Conservation (phyloP, 2,797 vertebrate genomes). For the Pseudotriccus pelzelni region DNA sequence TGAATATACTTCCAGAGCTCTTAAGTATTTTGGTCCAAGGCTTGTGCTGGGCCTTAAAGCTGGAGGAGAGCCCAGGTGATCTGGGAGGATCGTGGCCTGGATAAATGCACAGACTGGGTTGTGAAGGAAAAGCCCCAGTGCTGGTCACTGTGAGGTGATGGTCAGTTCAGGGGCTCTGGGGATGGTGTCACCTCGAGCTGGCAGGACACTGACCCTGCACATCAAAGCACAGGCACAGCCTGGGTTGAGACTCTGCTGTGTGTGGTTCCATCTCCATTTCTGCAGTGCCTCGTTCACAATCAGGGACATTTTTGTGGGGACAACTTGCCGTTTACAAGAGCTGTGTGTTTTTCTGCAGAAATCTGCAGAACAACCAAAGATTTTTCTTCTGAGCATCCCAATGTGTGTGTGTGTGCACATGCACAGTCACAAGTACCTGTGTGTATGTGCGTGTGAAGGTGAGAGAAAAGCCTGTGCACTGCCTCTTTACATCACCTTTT, state of each 20-base stretch:
- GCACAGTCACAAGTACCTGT: rapidly evolving
- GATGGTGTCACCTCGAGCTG: neutral
- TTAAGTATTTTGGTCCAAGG: neutral
- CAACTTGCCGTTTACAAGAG: rapidly evolving
- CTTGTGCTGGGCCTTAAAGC: neutral
- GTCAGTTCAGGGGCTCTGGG: neutral
- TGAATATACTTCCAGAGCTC: neutral
- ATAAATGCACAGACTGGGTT: rapidly evolving
- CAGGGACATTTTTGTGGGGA: neutral
- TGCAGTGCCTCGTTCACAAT: neutral
- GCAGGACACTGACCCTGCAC: neutral
- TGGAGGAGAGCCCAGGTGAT: neutral
- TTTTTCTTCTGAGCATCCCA: neutral
- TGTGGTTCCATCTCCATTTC: neutral
- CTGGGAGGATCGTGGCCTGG: neutral
- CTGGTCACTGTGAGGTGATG: neutral
- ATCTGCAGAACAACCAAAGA: neutral
- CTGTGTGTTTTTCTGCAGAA: neutral
- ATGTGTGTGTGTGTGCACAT: neutral
- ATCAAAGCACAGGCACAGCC: neutral
- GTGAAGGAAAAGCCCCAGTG: neutral
- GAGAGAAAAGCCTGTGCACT: neutral
- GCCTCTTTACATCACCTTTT: neutral
- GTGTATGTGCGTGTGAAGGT: neutral
- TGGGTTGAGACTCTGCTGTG: neutral